These are phyloP conservation scores for Drosophila melanosoma DNA, from an alignment of 2,888 invertebrate genomes.

Conservation along the genomic window DNA sequence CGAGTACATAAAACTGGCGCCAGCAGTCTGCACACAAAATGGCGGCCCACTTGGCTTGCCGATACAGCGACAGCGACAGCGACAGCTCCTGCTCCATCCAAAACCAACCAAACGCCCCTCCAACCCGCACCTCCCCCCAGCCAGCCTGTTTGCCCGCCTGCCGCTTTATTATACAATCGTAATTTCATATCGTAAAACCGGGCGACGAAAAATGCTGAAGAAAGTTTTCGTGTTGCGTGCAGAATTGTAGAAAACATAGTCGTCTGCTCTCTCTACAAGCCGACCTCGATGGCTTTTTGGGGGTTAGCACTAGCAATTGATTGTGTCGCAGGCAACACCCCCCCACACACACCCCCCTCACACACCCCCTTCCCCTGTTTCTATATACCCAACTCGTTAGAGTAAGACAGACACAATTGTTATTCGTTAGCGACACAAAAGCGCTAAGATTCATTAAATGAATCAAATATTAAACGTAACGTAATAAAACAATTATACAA, in stretches of 20 bases:
- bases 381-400: not conserved
- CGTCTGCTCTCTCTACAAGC: constrained; percentile 5
- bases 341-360: constrained; percentile 16
- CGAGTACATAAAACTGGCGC: constrained; percentile 79
- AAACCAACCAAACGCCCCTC: not conserved
- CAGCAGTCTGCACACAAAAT: constrained; percentile 77
- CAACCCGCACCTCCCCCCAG: too few relatives aligned
- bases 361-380: not conserved
- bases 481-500: not conserved
- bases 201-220: constrained; percentile 73
- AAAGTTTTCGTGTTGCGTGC: constrained; percentile 77
- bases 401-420: constrained; percentile 3
- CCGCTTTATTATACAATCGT: constrained; percentile 77
- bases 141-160: constrained; percentile 11
- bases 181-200: constrained; percentile 77
- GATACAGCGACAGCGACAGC: constrained; percentile 22
- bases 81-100: constrained; percentile 14
- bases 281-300: not conserved
- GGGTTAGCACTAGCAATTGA: not conserved
- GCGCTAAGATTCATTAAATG: constrained; percentile 43
- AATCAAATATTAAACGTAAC: not conserved
- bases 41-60: constrained; percentile 73
- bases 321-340: not conserved
- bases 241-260: constrained; percentile 38
- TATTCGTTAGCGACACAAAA: constrained; percentile 48